Conservation (phyloP, 2,888 invertebrate species). For the Drosophila affinis region DNA sequence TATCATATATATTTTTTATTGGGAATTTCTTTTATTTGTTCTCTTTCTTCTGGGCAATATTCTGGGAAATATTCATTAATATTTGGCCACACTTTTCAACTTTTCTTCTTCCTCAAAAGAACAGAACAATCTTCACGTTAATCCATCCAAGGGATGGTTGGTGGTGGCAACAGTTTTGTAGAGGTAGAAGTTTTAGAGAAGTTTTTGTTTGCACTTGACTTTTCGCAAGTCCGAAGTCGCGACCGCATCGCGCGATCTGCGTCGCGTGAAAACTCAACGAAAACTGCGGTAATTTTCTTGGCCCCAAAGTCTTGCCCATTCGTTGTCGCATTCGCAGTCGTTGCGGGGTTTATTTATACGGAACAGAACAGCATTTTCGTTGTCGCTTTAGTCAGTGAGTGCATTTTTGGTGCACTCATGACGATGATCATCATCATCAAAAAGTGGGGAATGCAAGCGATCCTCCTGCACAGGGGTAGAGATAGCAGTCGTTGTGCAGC, state of each 20-base stretch:
- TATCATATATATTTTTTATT: neutral
- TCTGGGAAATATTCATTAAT: neutral
- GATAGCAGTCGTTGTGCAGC: neutral
- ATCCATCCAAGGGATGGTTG: neutral
- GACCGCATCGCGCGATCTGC: slow-evolving; percentile 62
- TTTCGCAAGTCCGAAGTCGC: neutral
- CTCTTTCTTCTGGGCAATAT: neutral
- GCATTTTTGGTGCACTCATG: slow-evolving; percentile 3
- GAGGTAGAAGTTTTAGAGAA: neutral
- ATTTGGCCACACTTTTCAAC: neutral
- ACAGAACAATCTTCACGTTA: neutral
- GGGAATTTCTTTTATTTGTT: neutral
- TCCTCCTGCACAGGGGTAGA: neutral
- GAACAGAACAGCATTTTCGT: slow-evolving; percentile 28
- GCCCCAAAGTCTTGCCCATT: slow-evolving; percentile 45
- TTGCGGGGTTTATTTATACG: slow-evolving; percentile 62
- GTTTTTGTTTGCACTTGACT: neutral
- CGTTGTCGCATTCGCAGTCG: slow-evolving; percentile 4
- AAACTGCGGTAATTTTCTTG: slow-evolving; percentile 58
- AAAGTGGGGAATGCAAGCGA: neutral
- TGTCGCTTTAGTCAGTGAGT: slow-evolving; percentile 29
- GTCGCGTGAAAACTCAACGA: slow-evolving; percentile 71
- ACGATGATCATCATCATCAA: neutral
- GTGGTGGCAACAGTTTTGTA: neutral
- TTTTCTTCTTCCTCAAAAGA: neutral